These are phyloP conservation scores for Gryon sp. DNA, from an alignment of 1,140 invertebrate species.

Conservation along the genomic window DNA sequence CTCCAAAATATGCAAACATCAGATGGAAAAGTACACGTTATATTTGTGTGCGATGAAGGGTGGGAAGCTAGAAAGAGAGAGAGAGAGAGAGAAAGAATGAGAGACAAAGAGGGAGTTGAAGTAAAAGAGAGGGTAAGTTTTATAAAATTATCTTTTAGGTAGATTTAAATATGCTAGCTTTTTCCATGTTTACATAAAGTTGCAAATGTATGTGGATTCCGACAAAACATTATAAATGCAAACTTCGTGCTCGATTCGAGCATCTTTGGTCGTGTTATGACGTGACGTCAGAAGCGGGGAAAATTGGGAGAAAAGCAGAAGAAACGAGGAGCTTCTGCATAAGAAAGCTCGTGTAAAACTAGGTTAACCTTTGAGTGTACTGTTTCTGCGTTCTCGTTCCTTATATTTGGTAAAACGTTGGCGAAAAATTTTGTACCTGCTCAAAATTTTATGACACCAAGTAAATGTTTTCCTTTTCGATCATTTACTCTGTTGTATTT, in stretches of 20 bases:
- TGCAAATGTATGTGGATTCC: constrained; percentile 17
- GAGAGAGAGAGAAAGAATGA: not conserved
- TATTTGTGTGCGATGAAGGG: constrained; percentile 7
- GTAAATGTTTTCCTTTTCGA: constrained; percentile 12
- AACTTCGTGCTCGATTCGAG: constrained; percentile 54
- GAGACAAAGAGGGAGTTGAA: not conserved
- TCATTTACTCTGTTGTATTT: not conserved
- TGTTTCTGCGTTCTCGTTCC: constrained; percentile 24
- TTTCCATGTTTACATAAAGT: constrained; percentile 23
- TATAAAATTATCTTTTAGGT: constrained; percentile 46
- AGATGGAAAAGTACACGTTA: not conserved
- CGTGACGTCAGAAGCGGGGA: constrained; percentile 51
- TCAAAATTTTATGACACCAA: constrained; percentile 17
- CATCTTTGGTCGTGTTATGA: constrained; percentile 51
- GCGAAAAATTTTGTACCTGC: not conserved
- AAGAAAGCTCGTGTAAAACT: constrained; percentile 48
- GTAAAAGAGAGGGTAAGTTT: constrained; percentile 9
- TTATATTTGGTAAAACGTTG: constrained; percentile 4
- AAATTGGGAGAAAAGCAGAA: constrained; percentile 49
- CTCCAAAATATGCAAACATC: constrained; percentile 6
- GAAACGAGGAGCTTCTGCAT: constrained; percentile 27
- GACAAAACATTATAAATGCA: constrained; percentile 57
- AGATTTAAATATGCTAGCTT: constrained; percentile 40
- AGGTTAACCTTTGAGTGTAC: constrained; percentile 45
- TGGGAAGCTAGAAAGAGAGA: too few species aligned